Percentiles rank a stretch among this genome's conserved stretches.
Conservation (phyloP, 2,888 invertebrate species). For the Tineola bisselliella region DNA sequence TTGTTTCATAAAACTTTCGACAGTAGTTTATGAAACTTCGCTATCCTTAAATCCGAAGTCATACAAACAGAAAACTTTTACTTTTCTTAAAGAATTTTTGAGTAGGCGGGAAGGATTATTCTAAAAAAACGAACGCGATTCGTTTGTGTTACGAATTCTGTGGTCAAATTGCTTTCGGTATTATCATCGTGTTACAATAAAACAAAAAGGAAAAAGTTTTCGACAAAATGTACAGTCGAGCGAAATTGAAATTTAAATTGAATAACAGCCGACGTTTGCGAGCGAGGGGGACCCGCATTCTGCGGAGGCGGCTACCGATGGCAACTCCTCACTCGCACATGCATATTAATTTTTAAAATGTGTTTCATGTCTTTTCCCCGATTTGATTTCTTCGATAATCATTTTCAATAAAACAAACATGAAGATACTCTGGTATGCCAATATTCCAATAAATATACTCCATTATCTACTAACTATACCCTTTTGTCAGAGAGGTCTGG, state of each 20-base stretch:
- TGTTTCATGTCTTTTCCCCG: background rate
- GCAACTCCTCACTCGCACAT: constrained; percentile 9
- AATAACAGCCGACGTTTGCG: constrained; percentile 14
- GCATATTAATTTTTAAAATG: background rate
- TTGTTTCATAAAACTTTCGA: constrained; percentile 9
- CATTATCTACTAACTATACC: no score
- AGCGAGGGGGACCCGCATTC: constrained; percentile 2
- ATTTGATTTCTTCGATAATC: background rate
- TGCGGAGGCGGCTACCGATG: constrained; percentile 10
- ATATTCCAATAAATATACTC: background rate
- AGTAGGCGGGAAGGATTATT: background rate
- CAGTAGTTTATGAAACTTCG: constrained; percentile 9
- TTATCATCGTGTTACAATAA: constrained; percentile 13
- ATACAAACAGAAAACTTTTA: constrained; percentile 1
- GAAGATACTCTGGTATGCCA: background rate
- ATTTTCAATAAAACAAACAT: background rate
- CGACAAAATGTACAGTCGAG: constrained; percentile 14
- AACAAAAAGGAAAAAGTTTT: constrained; percentile 14
- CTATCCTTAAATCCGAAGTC: constrained; percentile 5
- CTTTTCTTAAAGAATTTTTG: background rate
- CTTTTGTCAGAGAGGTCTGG: background rate
- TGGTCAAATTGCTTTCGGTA: constrained; percentile 10
- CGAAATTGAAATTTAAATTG: constrained; percentile 15
- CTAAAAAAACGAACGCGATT: background rate
- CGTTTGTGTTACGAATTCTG: background rate